Evolutionary conservation across 2,888 invertebrate species (phyloP), one percentile per base, ranked within the genome.

Genomic region (Philaethria dido): DNA sequence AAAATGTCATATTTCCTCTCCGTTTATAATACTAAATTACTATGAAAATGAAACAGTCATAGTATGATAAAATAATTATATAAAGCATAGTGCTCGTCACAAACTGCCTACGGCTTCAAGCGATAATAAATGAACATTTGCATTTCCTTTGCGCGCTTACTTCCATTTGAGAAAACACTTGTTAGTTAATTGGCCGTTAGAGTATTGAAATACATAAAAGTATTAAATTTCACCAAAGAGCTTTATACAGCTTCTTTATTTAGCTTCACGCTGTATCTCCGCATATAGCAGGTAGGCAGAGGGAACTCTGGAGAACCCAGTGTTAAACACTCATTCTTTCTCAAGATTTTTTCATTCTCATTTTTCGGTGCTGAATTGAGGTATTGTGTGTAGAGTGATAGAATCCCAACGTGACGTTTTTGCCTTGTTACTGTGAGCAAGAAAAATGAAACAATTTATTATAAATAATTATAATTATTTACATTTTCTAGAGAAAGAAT

Each of bases 91-190:
- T 20, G 57, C 9, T 57, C 25, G 22, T 22, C 20, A n/a, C 22
- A 47, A 47, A 47, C 22, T 42, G 57, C 42, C 42, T 42, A 57
- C 22, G 57, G 57, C 42, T 42, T 22, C n/a, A 11, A 14, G 39
- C 20, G 20, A 42, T n/a, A 25, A 57, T 42, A 57, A n/a, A 57
- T 57, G 57, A 29, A 47, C 36, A 64, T 64, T 64, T 64, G 64
- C 64, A 64, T 64, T 64, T n/a, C n/a, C n/a, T n/a, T 64, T 57
- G 64, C 55, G 39, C 48, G 64, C 48, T n/a, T 29, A 64, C 64
- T 57, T 39, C 64, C 57, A 39, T 57, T 64, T 57, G 64, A n/a
- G n/a, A 64, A 57, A 48, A 57, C 64, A 64, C 57, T 64, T 57
- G 64, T 57, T 57, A 42, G 57, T 39, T 57, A 57, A 57, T 57